A percentile compares a stretch with the other conserved stretches of the same genome.
phyloP scores from a whole-genome alignment of 2,797 vertebrate species.

The Tauraco hartlaubi region DNA sequence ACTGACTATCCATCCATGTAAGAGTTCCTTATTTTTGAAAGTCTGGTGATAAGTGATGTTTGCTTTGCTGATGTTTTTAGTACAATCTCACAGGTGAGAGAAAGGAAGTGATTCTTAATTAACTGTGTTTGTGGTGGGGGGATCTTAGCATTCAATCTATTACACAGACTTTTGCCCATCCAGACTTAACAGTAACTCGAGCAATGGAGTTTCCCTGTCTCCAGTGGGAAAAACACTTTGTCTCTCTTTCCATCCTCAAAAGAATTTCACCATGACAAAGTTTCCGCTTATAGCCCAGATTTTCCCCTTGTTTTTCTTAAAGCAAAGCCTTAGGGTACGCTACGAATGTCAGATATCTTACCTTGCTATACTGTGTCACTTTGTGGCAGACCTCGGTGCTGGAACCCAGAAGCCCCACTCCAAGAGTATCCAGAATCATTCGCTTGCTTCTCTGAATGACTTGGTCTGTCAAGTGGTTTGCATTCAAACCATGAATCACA shows the following conservation, averaged over 20 bases:
- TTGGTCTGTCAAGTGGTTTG: slow-evolving; percentile 85
- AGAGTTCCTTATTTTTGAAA: background rate
- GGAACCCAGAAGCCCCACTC: slow-evolving; percentile 90
- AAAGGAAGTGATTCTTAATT: background rate
- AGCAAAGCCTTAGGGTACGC: background rate
- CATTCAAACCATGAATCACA: slow-evolving; percentile 84
- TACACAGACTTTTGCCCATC: background rate
- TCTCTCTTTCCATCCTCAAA: background rate
- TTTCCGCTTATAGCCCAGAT: background rate
- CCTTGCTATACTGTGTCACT: slow-evolving; percentile 88
- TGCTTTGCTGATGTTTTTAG: background rate
- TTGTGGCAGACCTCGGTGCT: slow-evolving; percentile 88
- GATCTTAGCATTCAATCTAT: background rate
- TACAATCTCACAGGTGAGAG: background rate
- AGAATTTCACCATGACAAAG: background rate
- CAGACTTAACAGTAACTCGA: background rate
- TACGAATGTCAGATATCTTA: slow-evolving; percentile 60
- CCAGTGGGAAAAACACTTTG: background rate
- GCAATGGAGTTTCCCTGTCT: background rate
- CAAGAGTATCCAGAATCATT: slow-evolving; percentile 95
- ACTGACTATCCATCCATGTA: background rate
- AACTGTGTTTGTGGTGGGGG: background rate
- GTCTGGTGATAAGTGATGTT: background rate
- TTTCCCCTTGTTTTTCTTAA: background rate
- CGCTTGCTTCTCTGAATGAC: slow-evolving; percentile 91